Percentiles rank a stretch among this genome's conserved stretches.
phyloP scores from a whole-genome alignment of 2,888 invertebrate species.

The Hanleya hanleyi region DNA sequence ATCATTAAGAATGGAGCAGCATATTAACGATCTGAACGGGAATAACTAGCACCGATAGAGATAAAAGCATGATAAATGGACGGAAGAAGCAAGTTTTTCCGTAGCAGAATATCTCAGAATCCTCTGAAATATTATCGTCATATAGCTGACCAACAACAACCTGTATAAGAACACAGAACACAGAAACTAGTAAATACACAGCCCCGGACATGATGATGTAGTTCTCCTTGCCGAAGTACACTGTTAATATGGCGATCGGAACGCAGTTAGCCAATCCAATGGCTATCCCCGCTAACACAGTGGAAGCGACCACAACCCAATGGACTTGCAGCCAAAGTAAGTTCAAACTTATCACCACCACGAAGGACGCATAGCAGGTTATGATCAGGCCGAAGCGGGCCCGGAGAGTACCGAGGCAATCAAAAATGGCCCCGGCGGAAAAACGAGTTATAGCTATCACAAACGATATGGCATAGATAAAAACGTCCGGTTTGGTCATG shows the following conservation, averaged over 20 bases:
- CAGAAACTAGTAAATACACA: not conserved
- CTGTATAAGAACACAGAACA: not conserved
- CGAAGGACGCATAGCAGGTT: not conserved
- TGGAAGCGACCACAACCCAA: not conserved
- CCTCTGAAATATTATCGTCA: not conserved
- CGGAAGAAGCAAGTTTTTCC: conserved; percentile 4
- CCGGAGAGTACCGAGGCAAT: not conserved
- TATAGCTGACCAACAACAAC: not conserved
- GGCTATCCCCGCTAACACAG: not conserved
- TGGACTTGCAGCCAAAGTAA: not conserved
- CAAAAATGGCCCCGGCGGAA: conserved; percentile 3
- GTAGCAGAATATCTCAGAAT: not conserved
- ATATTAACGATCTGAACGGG: not conserved
- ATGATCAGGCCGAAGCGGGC: not conserved
- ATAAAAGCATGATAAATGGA: not conserved
- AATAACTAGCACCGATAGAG: conserved; percentile 1
- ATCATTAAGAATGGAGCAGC: not conserved
- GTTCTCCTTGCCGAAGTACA: conserved; percentile 5
- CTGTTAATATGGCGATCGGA: not conserved
- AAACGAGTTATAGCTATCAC: not conserved
- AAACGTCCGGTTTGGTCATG: not conserved
- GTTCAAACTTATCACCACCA: not conserved
- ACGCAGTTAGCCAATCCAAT: not conserved
- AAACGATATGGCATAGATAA: not conserved
- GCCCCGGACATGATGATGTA: not conserved